Base-by-base conservation (phyloP, 2,797 vertebrate genomes). In the Neosilurus mollespiculum region DNA sequence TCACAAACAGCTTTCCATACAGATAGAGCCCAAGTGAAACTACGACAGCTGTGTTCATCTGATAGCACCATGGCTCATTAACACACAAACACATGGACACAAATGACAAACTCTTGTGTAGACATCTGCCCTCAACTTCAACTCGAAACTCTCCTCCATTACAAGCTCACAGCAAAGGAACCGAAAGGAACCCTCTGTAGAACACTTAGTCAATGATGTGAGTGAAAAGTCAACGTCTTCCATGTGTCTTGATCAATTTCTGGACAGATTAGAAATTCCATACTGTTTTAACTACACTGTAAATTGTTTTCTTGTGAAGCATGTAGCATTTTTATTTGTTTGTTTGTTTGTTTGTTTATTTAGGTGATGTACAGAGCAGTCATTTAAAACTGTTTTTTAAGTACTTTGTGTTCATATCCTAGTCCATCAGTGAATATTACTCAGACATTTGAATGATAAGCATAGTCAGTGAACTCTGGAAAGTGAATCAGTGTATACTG, bases 1-100 rank as follows among this genome's bases (percentile, higher is more conserved):
- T 71, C 78, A 80, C 83, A 70, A 81, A 81, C 66, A 61, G 62
- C 89, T 89, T 90, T 59, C 56, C 73, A 61, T 7, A 59, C 89
- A 90, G 90, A 92, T 90, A 89, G 89, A 93, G 90, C 86, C 83
- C 83, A 84, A 85, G 89, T 34, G 75, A 91, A 88, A 92, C 87
- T 88, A 89, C 89, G 90, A 93, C 93, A 95, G 94, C 93, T 95
- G 93, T 91, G 93, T 88, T 93, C 91, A 92, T 93, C 92, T 91
- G 89, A 93, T 93, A 92, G 92, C 91, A 93, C 94, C 94, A 90
- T 92, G 94, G 91, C 89, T 94, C 91, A 92, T 94, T 93, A 94
- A 92, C 89, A 87, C 83, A 81, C 65, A 67, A 65, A 81, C 70
- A 78, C 80, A 84, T 26, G 51, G 49, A 75, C 78, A 81, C 86